Percentiles rank a stretch among this genome's conserved stretches.
Conservation (phyloP, 2,113 vertebrate genomes). For the Oreocharis arfaki region DNA sequence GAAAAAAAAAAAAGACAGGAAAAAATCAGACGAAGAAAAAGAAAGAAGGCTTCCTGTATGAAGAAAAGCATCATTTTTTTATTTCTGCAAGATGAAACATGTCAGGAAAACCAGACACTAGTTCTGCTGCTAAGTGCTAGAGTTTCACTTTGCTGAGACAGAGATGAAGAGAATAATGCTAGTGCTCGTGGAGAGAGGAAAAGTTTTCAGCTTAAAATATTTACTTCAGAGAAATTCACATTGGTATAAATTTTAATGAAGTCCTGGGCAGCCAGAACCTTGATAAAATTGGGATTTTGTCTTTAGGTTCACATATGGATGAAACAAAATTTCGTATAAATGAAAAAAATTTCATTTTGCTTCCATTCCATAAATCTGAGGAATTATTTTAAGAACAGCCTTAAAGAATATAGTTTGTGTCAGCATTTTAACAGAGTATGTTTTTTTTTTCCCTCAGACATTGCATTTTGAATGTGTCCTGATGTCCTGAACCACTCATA, state of each 20-base stretch:
- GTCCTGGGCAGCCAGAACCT: neutral
- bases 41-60: neutral
- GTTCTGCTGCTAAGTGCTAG: neutral
- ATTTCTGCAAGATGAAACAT: neutral
- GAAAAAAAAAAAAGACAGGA: too few species aligned
- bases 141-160: neutral
- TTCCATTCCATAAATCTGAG: neutral
- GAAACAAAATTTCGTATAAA: neutral
- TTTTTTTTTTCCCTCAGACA: neutral
- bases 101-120: neutral
- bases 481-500: neutral
- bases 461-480: neutral
- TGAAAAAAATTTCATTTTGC: neutral
- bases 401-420: neutral
- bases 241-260: neutral
- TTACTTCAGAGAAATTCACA: neutral
- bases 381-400: neutral
- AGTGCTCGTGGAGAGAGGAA: neutral
- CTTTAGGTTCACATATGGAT: neutral
- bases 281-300: neutral
- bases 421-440: neutral
- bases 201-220: neutral
- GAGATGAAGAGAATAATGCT: neutral
- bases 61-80: neutral
- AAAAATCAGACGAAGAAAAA: fast-evolving